Evolutionary conservation across 2,797 vertebrate species (phyloP).

Genomic region (Sebastiscus albofasciatus): DNA sequence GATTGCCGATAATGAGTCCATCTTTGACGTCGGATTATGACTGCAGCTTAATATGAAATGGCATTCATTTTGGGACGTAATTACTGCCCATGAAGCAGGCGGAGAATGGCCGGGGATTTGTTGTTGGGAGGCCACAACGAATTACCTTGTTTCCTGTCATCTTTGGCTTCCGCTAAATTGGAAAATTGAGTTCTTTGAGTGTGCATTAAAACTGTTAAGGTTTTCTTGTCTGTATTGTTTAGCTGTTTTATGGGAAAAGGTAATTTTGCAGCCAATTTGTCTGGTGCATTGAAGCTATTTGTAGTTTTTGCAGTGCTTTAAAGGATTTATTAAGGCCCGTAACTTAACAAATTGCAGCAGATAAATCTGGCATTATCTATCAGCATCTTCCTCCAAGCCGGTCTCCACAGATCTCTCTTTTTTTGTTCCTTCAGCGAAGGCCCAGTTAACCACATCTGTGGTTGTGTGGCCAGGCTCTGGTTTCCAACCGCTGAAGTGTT

Average conservation of each 20-base stretch:
- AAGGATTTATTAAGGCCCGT: constrained; percentile 2
- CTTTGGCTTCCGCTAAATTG: constrained; percentile 92
- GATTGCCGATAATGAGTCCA: constrained; percentile 95
- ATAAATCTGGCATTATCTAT: constrained; percentile 34
- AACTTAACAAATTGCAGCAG: constrained; percentile 23
- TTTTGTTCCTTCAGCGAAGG: constrained; percentile 16
- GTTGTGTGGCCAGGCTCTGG: constrained; percentile 70
- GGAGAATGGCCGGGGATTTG: constrained; percentile 81
- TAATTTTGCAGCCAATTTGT: constrained; percentile 49
- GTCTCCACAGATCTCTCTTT: constrained; percentile 1
- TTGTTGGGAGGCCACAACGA: constrained; percentile 85
- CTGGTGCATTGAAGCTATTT: constrained; percentile 39
- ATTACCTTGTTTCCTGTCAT: constrained; percentile 96
- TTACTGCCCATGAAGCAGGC: constrained; percentile 87
- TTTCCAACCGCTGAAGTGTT: constrained; percentile 70
- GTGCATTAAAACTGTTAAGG: constrained; percentile 86
- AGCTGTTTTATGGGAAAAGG: constrained; percentile 77
- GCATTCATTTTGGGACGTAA: constrained; percentile 89
- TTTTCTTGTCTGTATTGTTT: constrained; percentile 73
- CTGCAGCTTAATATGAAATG: constrained; percentile 96
- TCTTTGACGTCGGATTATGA: constrained; percentile 93
- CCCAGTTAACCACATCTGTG: constrained; percentile 68
- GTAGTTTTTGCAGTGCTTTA: constrained; percentile 2
- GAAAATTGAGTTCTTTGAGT: constrained; percentile 91
- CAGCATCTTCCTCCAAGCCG: constrained; percentile 26